Conservation (phyloP, 2,888 invertebrate genomes). For the Scrobipalpa costella region DNA sequence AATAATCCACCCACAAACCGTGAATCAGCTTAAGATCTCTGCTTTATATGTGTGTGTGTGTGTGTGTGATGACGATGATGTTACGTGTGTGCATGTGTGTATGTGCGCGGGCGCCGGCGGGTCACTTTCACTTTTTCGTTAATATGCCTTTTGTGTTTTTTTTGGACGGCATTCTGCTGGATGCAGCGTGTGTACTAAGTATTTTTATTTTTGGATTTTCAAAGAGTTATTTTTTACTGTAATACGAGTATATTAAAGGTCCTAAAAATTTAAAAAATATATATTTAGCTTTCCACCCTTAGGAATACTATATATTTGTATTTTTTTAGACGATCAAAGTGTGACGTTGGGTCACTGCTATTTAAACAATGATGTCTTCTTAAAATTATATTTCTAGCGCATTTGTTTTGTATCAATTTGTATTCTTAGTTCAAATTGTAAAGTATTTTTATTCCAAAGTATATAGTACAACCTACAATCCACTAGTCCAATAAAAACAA, state of each 20-base stretch:
- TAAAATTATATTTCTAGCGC: no score
- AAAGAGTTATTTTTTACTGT: no score
- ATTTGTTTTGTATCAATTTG: no score
- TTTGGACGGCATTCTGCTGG: slow-evolving; percentile 62
- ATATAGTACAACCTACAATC: not conserved
- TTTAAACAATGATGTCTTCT: no score
- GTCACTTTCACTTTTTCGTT: slow-evolving; percentile 77
- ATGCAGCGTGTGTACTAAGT: slow-evolving; percentile 37
- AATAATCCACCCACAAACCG: slow-evolving; percentile 34
- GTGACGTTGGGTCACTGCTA: no score
- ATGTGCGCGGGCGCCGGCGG: slow-evolving; percentile 38
- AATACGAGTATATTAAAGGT: no score
- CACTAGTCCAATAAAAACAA: not conserved
- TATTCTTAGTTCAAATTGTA: no score
- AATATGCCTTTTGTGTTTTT: slow-evolving; percentile 77
- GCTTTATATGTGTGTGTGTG: not conserved
- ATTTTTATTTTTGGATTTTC: slow-evolving; percentile 9
- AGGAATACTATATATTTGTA: no score
- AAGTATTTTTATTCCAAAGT: no score
- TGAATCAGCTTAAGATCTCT: slow-evolving; percentile 34
- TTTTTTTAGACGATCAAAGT: no score
- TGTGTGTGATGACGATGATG: slow-evolving; percentile 11
- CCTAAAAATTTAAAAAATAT: no score
- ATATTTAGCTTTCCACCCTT: no score
- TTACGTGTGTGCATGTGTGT: slow-evolving; percentile 33